These are phyloP conservation scores for Myopa tessellatipennis DNA, from an alignment of 2,888 invertebrate genomes.

Conservation along the genomic window DNA sequence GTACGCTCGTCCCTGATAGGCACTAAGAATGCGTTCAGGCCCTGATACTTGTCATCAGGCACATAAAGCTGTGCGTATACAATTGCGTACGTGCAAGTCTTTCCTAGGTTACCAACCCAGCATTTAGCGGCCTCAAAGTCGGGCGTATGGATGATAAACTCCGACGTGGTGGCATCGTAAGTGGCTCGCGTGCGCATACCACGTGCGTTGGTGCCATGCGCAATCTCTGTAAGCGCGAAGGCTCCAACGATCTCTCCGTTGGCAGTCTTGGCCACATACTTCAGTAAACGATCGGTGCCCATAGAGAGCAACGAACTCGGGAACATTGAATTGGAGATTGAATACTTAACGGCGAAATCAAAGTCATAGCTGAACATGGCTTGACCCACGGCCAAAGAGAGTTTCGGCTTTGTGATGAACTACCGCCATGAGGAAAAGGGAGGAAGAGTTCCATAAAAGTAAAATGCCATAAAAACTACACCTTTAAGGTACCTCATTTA, in stretches of 20 bases:
- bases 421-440: constrained; percentile 66
- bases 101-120: constrained; percentile 79
- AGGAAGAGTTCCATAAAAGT: background rate
- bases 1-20: constrained; percentile 83
- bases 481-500: constrained; percentile 54
- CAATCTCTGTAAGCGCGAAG: constrained; percentile 89
- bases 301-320: constrained; percentile 74
- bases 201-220: constrained; percentile 91
- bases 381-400: constrained; percentile 70
- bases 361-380: constrained; percentile 72
- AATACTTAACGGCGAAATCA: constrained; percentile 75
- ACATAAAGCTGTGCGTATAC: constrained; percentile 90
- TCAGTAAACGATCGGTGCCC: constrained; percentile 74
- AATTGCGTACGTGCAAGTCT: constrained; percentile 86
- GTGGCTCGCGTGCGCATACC: constrained; percentile 88
- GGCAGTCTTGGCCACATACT: constrained; percentile 68
- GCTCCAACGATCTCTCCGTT: constrained; percentile 74
- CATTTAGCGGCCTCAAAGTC: constrained; percentile 83
- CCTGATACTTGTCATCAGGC: constrained; percentile 81
- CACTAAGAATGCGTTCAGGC: constrained; percentile 89
- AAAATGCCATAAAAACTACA: background rate
- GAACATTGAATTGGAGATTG: constrained; percentile 76
- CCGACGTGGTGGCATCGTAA: constrained; percentile 78
- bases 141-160: constrained; percentile 80
- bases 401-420: constrained; percentile 70